phyloP scores from a whole-genome alignment of 2,888 invertebrate genomes.

The Eudemis profundana region DNA sequence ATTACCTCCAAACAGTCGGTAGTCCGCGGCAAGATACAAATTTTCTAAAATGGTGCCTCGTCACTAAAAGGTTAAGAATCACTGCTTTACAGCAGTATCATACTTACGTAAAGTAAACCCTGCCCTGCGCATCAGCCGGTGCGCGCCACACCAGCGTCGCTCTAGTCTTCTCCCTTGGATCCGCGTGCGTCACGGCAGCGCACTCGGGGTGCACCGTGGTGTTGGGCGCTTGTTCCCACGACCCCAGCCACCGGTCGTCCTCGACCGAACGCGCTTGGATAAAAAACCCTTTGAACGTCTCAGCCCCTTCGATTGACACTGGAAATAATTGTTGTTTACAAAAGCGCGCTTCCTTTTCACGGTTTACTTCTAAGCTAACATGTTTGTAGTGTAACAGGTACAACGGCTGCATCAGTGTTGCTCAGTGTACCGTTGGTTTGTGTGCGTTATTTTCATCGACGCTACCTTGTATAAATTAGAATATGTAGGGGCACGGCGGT shows the following conservation, averaged over 20 bases:
- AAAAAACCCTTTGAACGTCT: conserved; percentile 92
- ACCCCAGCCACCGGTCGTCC: conserved; percentile 90
- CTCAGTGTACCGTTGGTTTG: too few species aligned
- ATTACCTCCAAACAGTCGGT: too few species aligned
- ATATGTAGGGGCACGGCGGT: too few species aligned
- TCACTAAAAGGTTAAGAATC: too few species aligned
- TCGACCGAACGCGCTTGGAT: conserved; percentile 91
- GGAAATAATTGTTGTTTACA: conserved; percentile 47
- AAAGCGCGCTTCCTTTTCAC: conserved; percentile 30
- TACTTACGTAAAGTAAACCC: conserved; percentile 93
- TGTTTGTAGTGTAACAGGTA: too few species aligned
- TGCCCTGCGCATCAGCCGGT: conserved; percentile 87
- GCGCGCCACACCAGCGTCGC: conserved; percentile 91
- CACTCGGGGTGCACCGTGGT: conserved; percentile 92
- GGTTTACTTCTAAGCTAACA: background rate
- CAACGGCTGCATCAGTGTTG: too few species aligned
- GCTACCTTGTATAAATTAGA: too few species aligned
- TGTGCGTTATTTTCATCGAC: too few species aligned
- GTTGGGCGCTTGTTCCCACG: conserved; percentile 90
- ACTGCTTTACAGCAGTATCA: too few species aligned
- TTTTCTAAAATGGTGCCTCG: too few species aligned
- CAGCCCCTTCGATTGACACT: conserved; percentile 86
- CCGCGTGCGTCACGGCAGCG: conserved; percentile 91
- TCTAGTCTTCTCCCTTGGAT: conserved; percentile 89
- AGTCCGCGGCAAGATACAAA: too few species aligned